Conservation (phyloP, 2,113 vertebrate genomes). For the Trematomus loennbergii region DNA sequence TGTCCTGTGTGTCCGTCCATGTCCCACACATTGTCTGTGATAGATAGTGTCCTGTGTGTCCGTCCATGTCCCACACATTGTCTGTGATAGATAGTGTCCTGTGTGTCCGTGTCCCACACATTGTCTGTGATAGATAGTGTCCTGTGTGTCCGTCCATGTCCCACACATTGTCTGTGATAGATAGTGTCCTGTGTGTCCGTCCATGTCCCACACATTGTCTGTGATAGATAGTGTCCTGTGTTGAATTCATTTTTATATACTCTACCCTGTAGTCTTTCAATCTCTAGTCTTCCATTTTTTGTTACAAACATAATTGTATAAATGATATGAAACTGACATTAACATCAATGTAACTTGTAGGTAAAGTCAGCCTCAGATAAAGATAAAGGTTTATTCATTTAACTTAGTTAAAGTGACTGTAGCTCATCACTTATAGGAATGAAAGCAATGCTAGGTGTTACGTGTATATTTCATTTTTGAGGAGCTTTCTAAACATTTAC, state of each 20-base stretch:
- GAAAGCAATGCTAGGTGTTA: background rate
- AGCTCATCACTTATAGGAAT: constrained; percentile 8
- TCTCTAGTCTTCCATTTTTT: too few species aligned
- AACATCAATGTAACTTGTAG: background rate
- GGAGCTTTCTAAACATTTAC: background rate
- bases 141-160: too few species aligned
- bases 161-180: too few species aligned
- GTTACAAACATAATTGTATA: constrained; percentile 1
- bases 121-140: too few species aligned
- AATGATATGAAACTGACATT: background rate
- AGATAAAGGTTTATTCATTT: background rate
- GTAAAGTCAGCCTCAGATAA: background rate
- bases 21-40: constrained; percentile 44
- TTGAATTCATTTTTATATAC: constrained; percentile 26
- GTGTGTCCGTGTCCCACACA: too few species aligned
- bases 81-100: too few species aligned
- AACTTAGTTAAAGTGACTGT: background rate
- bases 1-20: constrained; percentile 43
- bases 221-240: too few species aligned
- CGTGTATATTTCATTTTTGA: background rate
- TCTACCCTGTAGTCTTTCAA: constrained; percentile 11
- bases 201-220: too few species aligned
- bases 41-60: constrained; percentile 39
- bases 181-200: too few species aligned
- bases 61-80: too few species aligned